Evolutionary conservation across 1,140 invertebrate genomes (phyloP).

Genomic region (Megalonaias nervosa): DNA sequence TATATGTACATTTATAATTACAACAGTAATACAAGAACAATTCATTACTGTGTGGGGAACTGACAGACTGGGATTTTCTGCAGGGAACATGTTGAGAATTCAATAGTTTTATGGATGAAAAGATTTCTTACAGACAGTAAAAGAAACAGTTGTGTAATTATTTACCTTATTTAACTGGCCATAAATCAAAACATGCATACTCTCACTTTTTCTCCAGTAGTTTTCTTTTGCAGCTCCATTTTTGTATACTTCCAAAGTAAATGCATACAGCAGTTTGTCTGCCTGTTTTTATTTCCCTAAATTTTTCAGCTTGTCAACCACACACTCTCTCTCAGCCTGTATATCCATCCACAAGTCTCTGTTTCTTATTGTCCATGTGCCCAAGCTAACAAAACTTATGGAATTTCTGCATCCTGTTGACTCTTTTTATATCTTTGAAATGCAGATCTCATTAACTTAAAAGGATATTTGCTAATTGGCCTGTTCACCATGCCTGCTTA

Average conservation of each 20-base stretch:
- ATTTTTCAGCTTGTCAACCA: background rate
- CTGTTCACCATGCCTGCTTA: too few species aligned
- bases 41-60: background rate
- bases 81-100: background rate
- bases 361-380: too few species aligned
- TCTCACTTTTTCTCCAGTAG: constrained; percentile 15
- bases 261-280: constrained; percentile 30
- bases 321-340: too few species aligned
- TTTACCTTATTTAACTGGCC: background rate
- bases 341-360: too few species aligned
- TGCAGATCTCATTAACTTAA: too few species aligned
- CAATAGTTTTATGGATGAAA: background rate
- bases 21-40: background rate
- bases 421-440: too few species aligned
- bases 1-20: too few species aligned
- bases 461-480: too few species aligned
- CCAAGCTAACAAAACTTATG: too few species aligned
- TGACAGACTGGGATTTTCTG: background rate
- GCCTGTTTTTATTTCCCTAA: constrained; percentile 9
- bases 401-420: too few species aligned
- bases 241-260: constrained; percentile 5
- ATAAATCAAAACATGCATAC: background rate
- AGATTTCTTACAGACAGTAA: background rate
- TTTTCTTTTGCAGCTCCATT: constrained; percentile 24
- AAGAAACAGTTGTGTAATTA: background rate